phyloP scores from a whole-genome alignment of 2,113 vertebrate genomes.

The mouse (Mus musculus) region GRCm39 chrX:60074501-60075000 shows the following conservation, averaged over 20 bases:
- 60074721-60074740: conserved; percentile 83
- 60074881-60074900: conserved; percentile 44
- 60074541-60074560: conserved; percentile 85
- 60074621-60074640: conserved; percentile 90
- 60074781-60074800: conserved; percentile 73
- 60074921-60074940: conserved; percentile 51
- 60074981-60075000: conserved; percentile 5
- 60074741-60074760: conserved; percentile 79
- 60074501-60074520: conserved; percentile 79
- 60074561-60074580: conserved; percentile 89
- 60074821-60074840: conserved; percentile 71
- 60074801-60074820: background rate
- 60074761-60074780: conserved; percentile 75
- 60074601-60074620: conserved; percentile 89
- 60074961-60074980: conserved; percentile 28
- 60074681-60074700: conserved; percentile 85
- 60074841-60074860: conserved; percentile 62
- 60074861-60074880: conserved; percentile 48
- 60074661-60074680: conserved; percentile 86
- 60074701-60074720: conserved; percentile 87
- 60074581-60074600: conserved; percentile 86
- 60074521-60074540: conserved; percentile 85
- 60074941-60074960: conserved; percentile 42
- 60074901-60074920: conserved; percentile 59
- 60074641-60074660: conserved; percentile 89